Evolutionary conservation across 1,140 invertebrate genomes (phyloP).

Genomic region (Cotesia glomerata): DNA sequence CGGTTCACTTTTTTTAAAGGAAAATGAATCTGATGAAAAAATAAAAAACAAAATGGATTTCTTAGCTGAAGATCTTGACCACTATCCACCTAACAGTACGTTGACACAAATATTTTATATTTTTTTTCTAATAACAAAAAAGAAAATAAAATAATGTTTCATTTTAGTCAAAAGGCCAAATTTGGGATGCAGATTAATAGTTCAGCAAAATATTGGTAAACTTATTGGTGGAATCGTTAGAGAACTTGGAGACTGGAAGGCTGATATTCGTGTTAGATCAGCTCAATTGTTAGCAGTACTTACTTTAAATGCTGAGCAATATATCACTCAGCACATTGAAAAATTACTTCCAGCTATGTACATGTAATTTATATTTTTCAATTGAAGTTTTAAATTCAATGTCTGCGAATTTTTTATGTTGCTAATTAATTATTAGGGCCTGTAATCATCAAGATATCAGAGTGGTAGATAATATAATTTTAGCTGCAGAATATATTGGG

Average conservation of each 20-base stretch:
- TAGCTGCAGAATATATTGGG: slow-evolving; percentile 72
- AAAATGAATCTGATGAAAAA: slow-evolving; percentile 80
- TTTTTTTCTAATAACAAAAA: slow-evolving; percentile 26
- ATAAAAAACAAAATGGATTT: slow-evolving; percentile 78
- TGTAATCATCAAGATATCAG: slow-evolving; percentile 68
- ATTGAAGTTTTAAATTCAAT: slow-evolving; percentile 2
- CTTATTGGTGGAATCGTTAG: slow-evolving; percentile 70
- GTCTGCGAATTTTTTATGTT: not conserved
- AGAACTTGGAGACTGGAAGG: slow-evolving; percentile 77
- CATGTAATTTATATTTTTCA: slow-evolving; percentile 39
- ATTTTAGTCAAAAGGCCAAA: slow-evolving; percentile 71
- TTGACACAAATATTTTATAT: not conserved
- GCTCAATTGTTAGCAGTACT: slow-evolving; percentile 74
- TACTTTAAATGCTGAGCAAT: slow-evolving; percentile 72
- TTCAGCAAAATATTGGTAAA: slow-evolving; percentile 73
- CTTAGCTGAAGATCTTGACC: slow-evolving; percentile 61
- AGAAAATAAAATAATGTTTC: slow-evolving; percentile 17
- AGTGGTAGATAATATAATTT: slow-evolving; percentile 70
- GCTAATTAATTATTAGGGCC: slow-evolving; percentile 47
- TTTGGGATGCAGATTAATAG: slow-evolving; percentile 76
- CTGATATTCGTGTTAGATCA: slow-evolving; percentile 74
- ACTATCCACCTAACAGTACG: slow-evolving; percentile 72
- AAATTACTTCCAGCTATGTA: slow-evolving; percentile 68
- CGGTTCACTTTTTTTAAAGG: slow-evolving; percentile 73
- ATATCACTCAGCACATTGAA: slow-evolving; percentile 73